These are phyloP conservation scores for Limnephilus marmoratus DNA, from an alignment of 2,888 invertebrate species.

Conservation along the genomic window DNA sequence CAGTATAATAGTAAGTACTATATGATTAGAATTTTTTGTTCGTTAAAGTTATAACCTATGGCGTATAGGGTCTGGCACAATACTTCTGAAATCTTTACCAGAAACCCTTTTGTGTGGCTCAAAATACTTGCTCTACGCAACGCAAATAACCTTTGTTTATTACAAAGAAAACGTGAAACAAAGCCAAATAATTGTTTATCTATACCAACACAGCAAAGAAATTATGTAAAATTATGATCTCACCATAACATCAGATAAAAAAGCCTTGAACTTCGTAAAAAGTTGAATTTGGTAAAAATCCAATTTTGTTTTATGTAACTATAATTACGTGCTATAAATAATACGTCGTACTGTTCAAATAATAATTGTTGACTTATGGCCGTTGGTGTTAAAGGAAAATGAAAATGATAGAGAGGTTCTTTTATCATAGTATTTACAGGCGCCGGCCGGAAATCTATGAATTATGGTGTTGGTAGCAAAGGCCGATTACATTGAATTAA, in stretches of 20 bases:
- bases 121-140: neutral
- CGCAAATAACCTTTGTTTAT: neutral
- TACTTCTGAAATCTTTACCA: neutral
- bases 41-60: neutral
- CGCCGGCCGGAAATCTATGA: constrained; percentile 2
- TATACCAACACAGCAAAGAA: neutral
- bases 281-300: neutral
- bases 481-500: neutral
- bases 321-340: neutral
- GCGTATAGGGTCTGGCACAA: neutral
- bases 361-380: neutral
- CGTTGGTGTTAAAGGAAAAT: neutral
- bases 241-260: neutral
- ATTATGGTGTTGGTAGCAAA: neutral
- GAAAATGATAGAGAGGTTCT: neutral
- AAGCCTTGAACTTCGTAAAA: neutral
- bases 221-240: neutral
- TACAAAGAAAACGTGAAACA: neutral
- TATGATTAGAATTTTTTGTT: neutral
- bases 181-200: neutral
- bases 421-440: neutral
- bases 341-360: neutral
- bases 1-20: no score
- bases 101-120: neutral
- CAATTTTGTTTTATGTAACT: neutral